Evolutionary conservation across 2,888 invertebrate genomes (phyloP), one percentile per base, ranked within the genome.

Genomic region (Cephus pygmeus): DNA sequence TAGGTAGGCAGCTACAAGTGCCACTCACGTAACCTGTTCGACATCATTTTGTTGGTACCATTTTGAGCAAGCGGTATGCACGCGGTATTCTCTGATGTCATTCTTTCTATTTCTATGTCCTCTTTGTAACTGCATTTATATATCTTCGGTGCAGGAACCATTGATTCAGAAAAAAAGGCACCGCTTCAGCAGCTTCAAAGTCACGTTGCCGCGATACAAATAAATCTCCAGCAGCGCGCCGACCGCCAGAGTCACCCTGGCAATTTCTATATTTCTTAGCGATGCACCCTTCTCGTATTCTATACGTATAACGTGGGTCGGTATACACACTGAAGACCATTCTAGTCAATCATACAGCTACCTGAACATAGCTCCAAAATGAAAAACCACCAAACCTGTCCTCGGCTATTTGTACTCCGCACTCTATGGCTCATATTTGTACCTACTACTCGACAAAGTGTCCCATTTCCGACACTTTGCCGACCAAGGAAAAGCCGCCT

Each of bases 191-290:
- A 56, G 56, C 56, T 56, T 56, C 56, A 56, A 56, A 56, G 56
- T 56, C 56, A 56, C 1, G 9, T 23, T 56, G 6, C 56, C 56
- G 56, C 71, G 71, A 71, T 31, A 71, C 71, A 71, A 71, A 34
- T 71, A 34, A 31, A 71, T 71, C 71, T 34, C 71, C 71, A 12
- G 71, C 34, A 34, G 71, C 12, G 71, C 31, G 71, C 31, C 71
- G 71, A 71, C 71, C 71, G 71, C 71, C 33, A 6, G 71, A 31
- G 33, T 31, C 71, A 71, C 71, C 71, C 71, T 34, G 12, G 71
- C 56, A 34, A 23, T 71, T 71, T 34, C 71, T 33, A 71, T 71
- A 31, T 71, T 71, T 71, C 71, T 71, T 71, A 56, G 56, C 23
- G 56, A 56, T 56, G 23, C 56, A 56, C 56, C 56, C 56, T 56